These are phyloP conservation scores for Zalophus californianus DNA, from an alignment of 2,797 vertebrate genomes.

Conservation along the genomic window DNA sequence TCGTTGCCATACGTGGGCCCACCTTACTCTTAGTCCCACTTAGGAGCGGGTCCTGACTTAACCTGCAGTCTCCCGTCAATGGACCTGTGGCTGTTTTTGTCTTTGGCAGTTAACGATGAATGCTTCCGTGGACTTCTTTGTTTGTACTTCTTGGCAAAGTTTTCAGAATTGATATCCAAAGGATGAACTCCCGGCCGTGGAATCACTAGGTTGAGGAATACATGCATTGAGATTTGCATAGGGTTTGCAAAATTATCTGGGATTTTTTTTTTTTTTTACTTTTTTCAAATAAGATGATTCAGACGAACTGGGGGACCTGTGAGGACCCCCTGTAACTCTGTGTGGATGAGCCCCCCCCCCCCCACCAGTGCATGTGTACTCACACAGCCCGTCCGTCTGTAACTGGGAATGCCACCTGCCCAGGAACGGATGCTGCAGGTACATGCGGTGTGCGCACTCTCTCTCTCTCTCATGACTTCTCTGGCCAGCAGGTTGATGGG, in stretches of 20 bases:
- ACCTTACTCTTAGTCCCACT: neutral
- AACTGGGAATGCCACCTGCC: neutral
- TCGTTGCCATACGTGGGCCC: neutral
- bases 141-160: neutral
- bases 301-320: neutral
- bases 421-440: neutral
- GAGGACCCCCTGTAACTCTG: neutral
- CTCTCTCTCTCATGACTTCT: constrained; percentile 58
- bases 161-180: constrained; percentile 20
- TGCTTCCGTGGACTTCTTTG: neutral
- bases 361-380: neutral
- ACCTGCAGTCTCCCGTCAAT: neutral
- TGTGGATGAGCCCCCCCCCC: neutral
- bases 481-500: constrained; percentile 84
- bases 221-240: neutral
- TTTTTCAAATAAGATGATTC: neutral
- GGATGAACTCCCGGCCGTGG: neutral
- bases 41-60: neutral
- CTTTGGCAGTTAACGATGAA: neutral
- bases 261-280: constrained; percentile 29
- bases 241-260: neutral
- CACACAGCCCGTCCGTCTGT: neutral
- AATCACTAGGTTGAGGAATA: neutral
- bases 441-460: neutral
- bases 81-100: neutral